Evolutionary conservation across 2,113 vertebrate species (phyloP).

Genomic region (Varanus salvator): DNA sequence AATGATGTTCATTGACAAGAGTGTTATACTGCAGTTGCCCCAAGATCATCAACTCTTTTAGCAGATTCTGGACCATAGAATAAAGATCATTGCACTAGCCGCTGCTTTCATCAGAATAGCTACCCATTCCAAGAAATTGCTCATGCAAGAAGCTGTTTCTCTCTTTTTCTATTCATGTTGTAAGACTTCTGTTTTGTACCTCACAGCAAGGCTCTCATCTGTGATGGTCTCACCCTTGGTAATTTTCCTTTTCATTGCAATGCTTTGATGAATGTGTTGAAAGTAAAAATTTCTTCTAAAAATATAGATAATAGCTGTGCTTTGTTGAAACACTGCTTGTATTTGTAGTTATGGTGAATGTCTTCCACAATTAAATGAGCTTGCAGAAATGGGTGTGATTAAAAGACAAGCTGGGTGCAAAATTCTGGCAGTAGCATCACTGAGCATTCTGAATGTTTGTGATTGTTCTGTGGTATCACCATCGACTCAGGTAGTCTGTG

Average conservation of each 20-base stretch:
- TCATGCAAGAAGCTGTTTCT: slow-evolving; percentile 32
- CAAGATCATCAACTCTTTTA: slow-evolving; percentile 35
- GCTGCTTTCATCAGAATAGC: slow-evolving; percentile 29
- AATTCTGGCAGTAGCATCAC: neutral
- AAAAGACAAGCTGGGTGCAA: neutral
- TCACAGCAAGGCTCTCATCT: neutral
- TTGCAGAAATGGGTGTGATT: neutral
- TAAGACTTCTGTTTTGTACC: slow-evolving; percentile 4
- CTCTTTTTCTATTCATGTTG: slow-evolving; percentile 15
- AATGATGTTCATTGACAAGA: slow-evolving; percentile 41
- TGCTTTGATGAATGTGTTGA: neutral
- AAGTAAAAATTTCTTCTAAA: neutral
- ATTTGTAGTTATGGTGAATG: neutral
- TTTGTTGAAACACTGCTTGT: neutral
- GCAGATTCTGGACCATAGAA: slow-evolving; percentile 16
- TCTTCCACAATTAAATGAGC: neutral
- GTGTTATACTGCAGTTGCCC: slow-evolving; percentile 43
- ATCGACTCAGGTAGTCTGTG: too few species aligned
- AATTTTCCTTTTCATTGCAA: neutral
- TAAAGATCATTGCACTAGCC: slow-evolving; percentile 17
- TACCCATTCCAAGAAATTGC: neutral
- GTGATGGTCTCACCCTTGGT: neutral
- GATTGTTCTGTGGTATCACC: neutral
- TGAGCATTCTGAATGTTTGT: neutral
- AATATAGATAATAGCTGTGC: neutral